Conservation (phyloP, 2,113 vertebrate genomes). For the Nannobrachium achirus region DNA sequence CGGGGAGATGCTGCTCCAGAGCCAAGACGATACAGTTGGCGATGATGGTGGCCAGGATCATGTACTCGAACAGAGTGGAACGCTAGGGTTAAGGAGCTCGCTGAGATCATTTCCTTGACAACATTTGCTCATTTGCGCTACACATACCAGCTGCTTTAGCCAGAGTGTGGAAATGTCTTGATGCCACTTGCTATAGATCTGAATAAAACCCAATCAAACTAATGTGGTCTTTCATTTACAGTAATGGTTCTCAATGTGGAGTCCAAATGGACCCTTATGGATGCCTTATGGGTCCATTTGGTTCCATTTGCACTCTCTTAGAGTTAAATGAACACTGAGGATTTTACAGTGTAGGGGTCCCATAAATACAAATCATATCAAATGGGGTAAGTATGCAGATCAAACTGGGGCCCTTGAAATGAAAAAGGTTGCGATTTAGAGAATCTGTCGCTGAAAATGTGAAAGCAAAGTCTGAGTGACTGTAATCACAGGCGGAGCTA, state of each 20-base stretch:
- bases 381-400: no score
- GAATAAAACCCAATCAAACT: not conserved
- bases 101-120: not conserved
- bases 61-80: constrained; percentile 95
- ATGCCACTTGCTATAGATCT: constrained; percentile 17
- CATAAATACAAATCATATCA: no score
- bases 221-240: constrained; percentile 2
- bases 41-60: constrained; percentile 98
- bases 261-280: not conserved
- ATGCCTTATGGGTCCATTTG: no score
- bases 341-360: no score
- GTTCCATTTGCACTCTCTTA: no score
- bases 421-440: no score
- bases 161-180: not conserved
- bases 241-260: not conserved
- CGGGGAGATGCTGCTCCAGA: constrained; percentile 94
- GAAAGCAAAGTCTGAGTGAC: no score
- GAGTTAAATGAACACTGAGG: no score
- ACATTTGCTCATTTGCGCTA: not conserved
- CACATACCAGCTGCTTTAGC: not conserved
- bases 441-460: no score
- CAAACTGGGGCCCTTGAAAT: no score
- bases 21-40: constrained; percentile 98
- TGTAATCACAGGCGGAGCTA: no score
- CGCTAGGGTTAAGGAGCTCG: constrained; percentile 82